Base-by-base conservation (phyloP, 2,797 vertebrate species). In the Tapirus indicus region DNA sequence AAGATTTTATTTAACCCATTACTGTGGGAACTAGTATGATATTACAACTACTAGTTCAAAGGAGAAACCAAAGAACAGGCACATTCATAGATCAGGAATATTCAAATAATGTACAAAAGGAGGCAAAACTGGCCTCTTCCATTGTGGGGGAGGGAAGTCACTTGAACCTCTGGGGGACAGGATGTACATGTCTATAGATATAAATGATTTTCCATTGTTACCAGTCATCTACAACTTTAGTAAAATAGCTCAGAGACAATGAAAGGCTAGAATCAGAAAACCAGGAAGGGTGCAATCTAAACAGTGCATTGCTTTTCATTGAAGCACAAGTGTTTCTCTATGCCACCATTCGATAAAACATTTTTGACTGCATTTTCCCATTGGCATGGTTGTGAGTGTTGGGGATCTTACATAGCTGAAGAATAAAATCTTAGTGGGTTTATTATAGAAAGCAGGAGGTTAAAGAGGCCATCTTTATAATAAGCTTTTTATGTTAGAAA, bases 401-500 rank as follows among this genome's bases (percentile, higher is more conserved):
- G 71, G 17, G 13, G 44, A 91, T 79, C 58, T 94, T 87, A 69
- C 14, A 47, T n/a, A 62, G 75, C 44, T 64, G 52, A 58, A 47
- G 27, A 82, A 84, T 90, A 83, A 94, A 92, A 72, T 47, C 47
- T 80, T 77, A 88, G 29, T 88, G 44, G 12, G 11, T 75, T 95
- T 91, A 18, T 89, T 77, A 88, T 38, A 90, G 71, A 94, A 71
- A 95, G 84, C 56, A 93, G 58, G 14, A 94, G 38, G 16, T 77
- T 75, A 68, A 87, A 83, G 1, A 56, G 16, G 79, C 72, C 52
- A 62, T 35, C 75, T 93, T 64, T 95, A 87, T 77, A 82, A 91
- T 69, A 82, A 80, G 38, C 8, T 7, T 89, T 85, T 90, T 38
- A 93, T 71, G 29, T 86, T 96, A 87, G 49, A 75, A 97, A 90